Evolutionary conservation across 2,797 vertebrate species (phyloP), one percentile per base, ranked within the genome.

Genomic region (Lutjanus campechanus): DNA sequence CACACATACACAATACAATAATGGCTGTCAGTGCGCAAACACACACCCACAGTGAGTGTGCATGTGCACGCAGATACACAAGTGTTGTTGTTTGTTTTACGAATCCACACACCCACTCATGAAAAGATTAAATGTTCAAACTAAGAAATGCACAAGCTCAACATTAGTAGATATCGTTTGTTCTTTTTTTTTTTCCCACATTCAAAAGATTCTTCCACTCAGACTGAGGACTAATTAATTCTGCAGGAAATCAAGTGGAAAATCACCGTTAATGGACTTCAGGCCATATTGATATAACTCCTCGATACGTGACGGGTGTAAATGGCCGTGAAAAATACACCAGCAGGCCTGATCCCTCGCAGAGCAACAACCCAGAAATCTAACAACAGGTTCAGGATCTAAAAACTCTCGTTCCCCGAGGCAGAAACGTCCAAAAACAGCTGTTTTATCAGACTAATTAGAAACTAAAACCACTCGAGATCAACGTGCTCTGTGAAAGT

Each of bases 181-280:
- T 69, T 76, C 61, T 43, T 8, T 25, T 4, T 17, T 4, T 46
- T 7, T 4, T 17, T 64, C 64, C 63, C 0, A 60, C 19, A 11
- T 51, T 47, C 20, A 55, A 15, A 22, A 58, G 54, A 53, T 15
- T 25, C 43, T 54, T n/a, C 60, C 22, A 41, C 43, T 76, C 60
- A 58, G 43, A 5, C 62, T 62, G 61, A 81, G 13, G 36, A 74
- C 63, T 70, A 80, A 90, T 91, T 85, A 81, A 86, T 82, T 85
- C 67, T 63, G 44, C 0, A 8, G 53, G 66, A 79, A 78, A 83
- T 83, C 72, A 79, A 82, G 81, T 68, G 78, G 88, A 90, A 91
- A 90, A 92, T 88, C 81, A 70, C 72, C 70, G 73, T 29, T 80
- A 83, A 90, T 83, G 83, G 77, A 80, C 68, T 88, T 19, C 0